Base-by-base conservation (phyloP, 2,113 vertebrate genomes). In the Columbina picui region DNA sequence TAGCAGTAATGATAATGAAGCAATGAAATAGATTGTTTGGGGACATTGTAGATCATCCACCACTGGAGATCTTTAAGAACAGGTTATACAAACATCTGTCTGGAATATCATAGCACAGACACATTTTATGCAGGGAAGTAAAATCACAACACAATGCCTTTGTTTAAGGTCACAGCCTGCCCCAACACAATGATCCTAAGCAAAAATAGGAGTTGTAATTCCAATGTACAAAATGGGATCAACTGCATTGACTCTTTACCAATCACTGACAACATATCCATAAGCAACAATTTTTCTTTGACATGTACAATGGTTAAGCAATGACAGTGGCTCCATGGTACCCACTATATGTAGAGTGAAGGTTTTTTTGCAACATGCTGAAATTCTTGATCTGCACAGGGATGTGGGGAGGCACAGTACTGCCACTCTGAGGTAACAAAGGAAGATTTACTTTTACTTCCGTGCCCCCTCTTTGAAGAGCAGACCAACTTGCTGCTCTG, bases 1-100 rank as follows among this genome's bases (percentile, higher is more conserved):
- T 70, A 63, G 59, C 45, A 70, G 79, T 67, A 92, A 93, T 70
- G 83, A 93, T 94, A 93, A 96, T 88, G 94, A 94, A 93, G 83
- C 45, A 77, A 74, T 86, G 79, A 92, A 86, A 84, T 77, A 93
- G 83, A 88, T 93, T 94, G 88, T 94, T 94, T 92, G 68, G 90
- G 92, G 83, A 92, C 29, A 49, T 53, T 92, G 85, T 69, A 78
- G 70, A 70, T 93, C 95, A 83, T 90, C 90, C 82, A 74, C 71
- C 47, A 86, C 59, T 80, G 83, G 67, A 90, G 88, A 63, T 93
- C 85, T 93, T 93, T 90, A 92, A 67, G 75, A 94, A 84, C 67
- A 93, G 55, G 63, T 88, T 92, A 90, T 55, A 53, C 55, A 76
- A 93, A 90, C 90, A 96, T 90, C 88, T 88, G 85, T 78, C 80